Base-by-base conservation (phyloP, 2,888 invertebrate species). In the Harmothoe impar region DNA sequence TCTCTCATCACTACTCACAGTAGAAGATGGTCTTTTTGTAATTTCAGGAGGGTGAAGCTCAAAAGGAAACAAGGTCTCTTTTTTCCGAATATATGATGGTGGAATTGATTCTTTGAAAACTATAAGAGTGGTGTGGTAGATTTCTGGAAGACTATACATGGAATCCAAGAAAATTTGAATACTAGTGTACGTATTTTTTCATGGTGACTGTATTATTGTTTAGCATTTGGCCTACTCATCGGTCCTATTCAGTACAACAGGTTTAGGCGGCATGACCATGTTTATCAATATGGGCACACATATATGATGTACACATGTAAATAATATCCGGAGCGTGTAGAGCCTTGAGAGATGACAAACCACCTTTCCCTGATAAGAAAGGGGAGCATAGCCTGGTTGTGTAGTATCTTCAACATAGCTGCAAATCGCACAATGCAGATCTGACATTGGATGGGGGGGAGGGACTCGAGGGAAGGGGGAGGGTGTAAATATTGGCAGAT, bases 401-500 rank as follows among this genome's bases (percentile, higher is more conserved):
- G 62, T 62, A 43, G 62, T 20, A n/a, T 62, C 62, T 29, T 25
- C 72, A n/a, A 15, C 72, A 72, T 72, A 25, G 72, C 72, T 72
- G 72, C 72, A 72, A 72, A 72, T 72, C 72, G 72, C 72, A 72
- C 72, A 72, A 72, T 29, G 72, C 72, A 72, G 72, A 72, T 72
- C 72, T 29, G 72, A 72, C 7, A 25, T 62, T 20, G n/a, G n/a
- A n/a, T n/a, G n/a, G n/a, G n/a, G n/a, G n/a, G n/a, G n/a, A n/a
- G n/a, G n/a, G n/a, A n/a, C n/a, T n/a, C 62, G 20, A 10, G 43
- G 43, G 3, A 10, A 7, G 43, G 43, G 43, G 43, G 43, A 10
- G 10, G 10, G 43, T 3, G 43, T 3, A 7, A 43, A 43, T 3
- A 43, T 43, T 43, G 10, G 43, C 43, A 7, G 43, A 43, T 10